Conservation (phyloP, 1,140 invertebrate genomes). For the Bombus pascuorum region DNA sequence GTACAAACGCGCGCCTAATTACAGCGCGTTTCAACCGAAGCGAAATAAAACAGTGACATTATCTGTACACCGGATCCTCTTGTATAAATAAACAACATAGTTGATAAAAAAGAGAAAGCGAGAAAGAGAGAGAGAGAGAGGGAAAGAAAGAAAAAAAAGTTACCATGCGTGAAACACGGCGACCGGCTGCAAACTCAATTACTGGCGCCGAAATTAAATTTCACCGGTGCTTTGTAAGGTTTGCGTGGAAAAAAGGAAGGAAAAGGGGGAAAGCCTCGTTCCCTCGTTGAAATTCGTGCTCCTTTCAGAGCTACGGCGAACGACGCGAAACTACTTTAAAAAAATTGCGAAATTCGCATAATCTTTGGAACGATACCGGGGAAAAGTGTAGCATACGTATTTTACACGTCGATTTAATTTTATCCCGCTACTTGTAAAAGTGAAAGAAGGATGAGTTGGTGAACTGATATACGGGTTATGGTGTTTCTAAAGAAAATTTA, state of each 20-base stretch:
- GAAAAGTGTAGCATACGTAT: neutral
- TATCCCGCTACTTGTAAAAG: neutral
- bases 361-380: neutral
- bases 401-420: neutral
- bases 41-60: neutral
- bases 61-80: neutral
- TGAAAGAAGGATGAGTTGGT: neutral
- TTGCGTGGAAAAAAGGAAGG: neutral
- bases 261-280: neutral
- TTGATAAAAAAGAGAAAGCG: neutral
- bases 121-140: neutral
- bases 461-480: neutral
- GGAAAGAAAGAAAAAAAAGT: neutral
- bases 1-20: neutral
- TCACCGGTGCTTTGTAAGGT: conserved; percentile 15
- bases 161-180: neutral
- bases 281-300: neutral
- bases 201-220: conserved; percentile 35
- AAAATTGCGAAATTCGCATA: neutral
- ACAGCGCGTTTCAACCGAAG: neutral
- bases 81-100: conserved; percentile 17
- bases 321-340: neutral
- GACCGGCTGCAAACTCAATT: conserved; percentile 30
- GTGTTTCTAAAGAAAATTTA: neutral
- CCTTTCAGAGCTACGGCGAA: neutral